Percentiles rank a stretch among this genome's conserved stretches.
These are phyloP conservation scores for Catharus fuscescens DNA, from an alignment of 2,113 vertebrate genomes.

Conservation along the genomic window DNA sequence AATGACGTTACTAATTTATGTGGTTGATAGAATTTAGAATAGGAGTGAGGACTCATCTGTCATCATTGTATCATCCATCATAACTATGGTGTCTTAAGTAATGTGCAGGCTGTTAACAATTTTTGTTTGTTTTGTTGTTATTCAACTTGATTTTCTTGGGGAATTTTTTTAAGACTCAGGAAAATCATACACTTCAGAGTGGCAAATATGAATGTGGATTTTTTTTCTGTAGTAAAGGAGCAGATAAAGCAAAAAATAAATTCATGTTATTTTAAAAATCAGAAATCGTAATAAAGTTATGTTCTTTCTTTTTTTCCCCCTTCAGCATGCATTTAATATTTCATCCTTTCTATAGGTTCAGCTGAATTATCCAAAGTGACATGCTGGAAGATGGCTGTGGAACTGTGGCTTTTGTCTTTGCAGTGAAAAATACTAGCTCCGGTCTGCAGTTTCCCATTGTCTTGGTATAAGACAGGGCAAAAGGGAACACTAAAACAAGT, in stretches of 20 bases:
- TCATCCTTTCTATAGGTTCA: background rate
- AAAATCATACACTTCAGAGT: background rate
- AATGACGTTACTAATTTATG: constrained; percentile 52
- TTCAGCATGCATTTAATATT: background rate
- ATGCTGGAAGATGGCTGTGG: background rate
- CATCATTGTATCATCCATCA: constrained; percentile 33
- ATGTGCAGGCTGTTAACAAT: constrained; percentile 9
- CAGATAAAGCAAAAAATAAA: background rate
- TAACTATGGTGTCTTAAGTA: background rate
- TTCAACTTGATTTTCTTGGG: background rate
- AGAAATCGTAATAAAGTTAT: background rate
- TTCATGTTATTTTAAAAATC: background rate
- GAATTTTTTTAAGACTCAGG: background rate
- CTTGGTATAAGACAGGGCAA: background rate
- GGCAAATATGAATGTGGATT: fast-evolving
- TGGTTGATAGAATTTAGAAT: constrained; percentile 45
- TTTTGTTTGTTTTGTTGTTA: background rate
- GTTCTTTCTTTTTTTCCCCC: fast-evolving
- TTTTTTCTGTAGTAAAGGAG: background rate
- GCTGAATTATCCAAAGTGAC: background rate
- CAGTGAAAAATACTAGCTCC: background rate
- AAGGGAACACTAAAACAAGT: background rate
- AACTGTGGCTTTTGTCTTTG: background rate
- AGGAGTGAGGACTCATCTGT: constrained; percentile 31
- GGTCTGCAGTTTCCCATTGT: background rate